phyloP scores from a whole-genome alignment of 1,140 invertebrate species.

The Venturia canescens region DNA sequence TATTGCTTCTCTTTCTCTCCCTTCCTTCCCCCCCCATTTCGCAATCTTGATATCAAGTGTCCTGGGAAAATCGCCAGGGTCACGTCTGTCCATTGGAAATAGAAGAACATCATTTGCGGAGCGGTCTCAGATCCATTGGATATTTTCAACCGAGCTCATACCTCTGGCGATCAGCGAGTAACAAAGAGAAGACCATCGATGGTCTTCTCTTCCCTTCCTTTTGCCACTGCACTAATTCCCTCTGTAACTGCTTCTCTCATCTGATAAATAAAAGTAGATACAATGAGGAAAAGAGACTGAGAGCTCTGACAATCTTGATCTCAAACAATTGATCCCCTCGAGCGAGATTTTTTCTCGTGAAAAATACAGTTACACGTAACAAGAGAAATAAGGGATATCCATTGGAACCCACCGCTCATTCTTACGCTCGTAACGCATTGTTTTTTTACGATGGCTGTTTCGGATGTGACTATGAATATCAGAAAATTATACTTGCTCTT shows the following conservation, averaged over 20 bases:
- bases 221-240: slow-evolving; percentile 3
- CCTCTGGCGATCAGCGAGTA: background rate
- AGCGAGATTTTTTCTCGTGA: background rate
- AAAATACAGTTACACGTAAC: background rate
- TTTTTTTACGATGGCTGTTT: background rate
- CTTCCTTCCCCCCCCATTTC: background rate
- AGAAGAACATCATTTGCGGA: background rate
- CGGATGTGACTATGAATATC: background rate
- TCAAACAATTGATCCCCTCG: slow-evolving; percentile 16
- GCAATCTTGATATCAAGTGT: background rate
- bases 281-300: background rate
- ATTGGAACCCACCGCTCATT: background rate
- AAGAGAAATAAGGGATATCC: background rate
- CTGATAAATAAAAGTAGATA: background rate
- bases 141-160: slow-evolving; percentile 18
- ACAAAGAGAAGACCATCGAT: background rate
- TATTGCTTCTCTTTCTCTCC: background rate
- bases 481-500: background rate
- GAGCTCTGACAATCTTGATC: slow-evolving; percentile 9
- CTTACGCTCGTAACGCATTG: background rate
- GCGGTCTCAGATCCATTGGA: slow-evolving; percentile 17
- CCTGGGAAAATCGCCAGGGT: background rate
- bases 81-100: background rate
- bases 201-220: background rate
- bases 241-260: background rate